Evolutionary conservation across 2,888 invertebrate species (phyloP).

Genomic region (Xanthostigma xanthostigma): DNA sequence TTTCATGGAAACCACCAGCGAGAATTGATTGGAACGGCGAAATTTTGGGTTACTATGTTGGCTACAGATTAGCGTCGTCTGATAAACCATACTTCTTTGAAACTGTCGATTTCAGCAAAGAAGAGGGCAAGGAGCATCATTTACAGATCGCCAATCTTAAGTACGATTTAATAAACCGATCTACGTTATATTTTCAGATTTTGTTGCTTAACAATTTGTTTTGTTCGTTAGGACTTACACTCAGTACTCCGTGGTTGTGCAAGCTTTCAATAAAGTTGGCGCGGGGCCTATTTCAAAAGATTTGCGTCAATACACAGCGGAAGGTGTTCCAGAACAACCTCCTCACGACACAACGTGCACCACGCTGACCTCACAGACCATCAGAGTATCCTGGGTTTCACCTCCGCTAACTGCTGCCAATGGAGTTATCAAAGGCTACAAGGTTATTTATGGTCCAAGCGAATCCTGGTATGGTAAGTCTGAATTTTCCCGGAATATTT

Average conservation of each 20-base stretch:
- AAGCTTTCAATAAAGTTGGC: constrained; percentile 88
- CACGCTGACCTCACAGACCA: constrained; percentile 84
- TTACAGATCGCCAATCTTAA: constrained; percentile 67
- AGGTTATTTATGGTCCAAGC: constrained; percentile 82
- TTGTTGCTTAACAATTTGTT: constrained; percentile 2
- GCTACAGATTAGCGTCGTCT: constrained; percentile 69
- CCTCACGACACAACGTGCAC: constrained; percentile 87
- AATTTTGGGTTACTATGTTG: constrained; percentile 80
- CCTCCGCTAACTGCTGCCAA: constrained; percentile 85
- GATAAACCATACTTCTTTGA: constrained; percentile 82
- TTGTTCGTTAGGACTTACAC: constrained; percentile 62
- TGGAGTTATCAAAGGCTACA: constrained; percentile 91
- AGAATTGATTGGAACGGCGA: constrained; percentile 87
- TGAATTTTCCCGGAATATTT: too few relatives aligned
- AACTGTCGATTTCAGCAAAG: constrained; percentile 81
- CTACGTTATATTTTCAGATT: too few relatives aligned
- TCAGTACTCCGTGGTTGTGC: constrained; percentile 89
- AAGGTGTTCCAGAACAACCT: constrained; percentile 84
- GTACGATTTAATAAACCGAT: constrained; percentile 24
- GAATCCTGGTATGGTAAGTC: constrained; percentile 83
- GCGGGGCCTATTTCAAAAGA: constrained; percentile 84
- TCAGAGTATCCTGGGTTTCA: constrained; percentile 87
- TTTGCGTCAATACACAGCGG: constrained; percentile 81
- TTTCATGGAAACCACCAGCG: constrained; percentile 83
- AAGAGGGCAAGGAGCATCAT: constrained; percentile 82